Evolutionary conservation across 2,888 invertebrate species (phyloP).

Genomic region (Hypomecis atomaria): DNA sequence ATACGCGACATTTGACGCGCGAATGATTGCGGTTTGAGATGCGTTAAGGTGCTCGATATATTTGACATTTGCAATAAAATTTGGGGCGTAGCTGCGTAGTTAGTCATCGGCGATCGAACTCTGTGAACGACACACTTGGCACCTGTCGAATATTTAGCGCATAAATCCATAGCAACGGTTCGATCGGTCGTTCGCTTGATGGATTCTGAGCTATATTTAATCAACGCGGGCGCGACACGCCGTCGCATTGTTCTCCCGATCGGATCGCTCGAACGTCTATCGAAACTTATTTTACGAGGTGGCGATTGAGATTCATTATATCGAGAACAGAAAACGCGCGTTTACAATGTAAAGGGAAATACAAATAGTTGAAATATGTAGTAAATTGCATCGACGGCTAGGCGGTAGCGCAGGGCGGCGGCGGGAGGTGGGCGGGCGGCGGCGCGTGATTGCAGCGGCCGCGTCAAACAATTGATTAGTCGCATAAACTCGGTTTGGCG

Average conservation of each 20-base stretch:
- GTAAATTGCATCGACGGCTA: slow-evolving; percentile 21
- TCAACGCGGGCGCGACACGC: slow-evolving; percentile 73
- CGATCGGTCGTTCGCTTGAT: slow-evolving; percentile 77
- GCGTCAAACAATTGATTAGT: slow-evolving; percentile 85
- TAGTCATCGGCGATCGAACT: slow-evolving; percentile 83
- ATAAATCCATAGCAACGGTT: slow-evolving; percentile 83
- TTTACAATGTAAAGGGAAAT: slow-evolving; percentile 29
- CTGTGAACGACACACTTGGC: slow-evolving; percentile 84
- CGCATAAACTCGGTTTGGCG: slow-evolving; percentile 84
- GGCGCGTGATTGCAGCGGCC: slow-evolving; percentile 81
- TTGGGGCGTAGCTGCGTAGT: slow-evolving; percentile 83
- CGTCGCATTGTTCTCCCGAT: slow-evolving; percentile 79
- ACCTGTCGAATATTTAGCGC: slow-evolving; percentile 84
- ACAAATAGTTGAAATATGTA: slow-evolving; percentile 25
- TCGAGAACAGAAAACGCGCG: slow-evolving; percentile 27
- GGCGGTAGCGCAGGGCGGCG: slow-evolving; percentile 33
- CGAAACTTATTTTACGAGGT: slow-evolving; percentile 64
- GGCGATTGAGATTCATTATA: slow-evolving; percentile 62
- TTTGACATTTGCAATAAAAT: slow-evolving; percentile 84
- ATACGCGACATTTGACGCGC: slow-evolving; percentile 12
- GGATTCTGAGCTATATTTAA: slow-evolving; percentile 84
- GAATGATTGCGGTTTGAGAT: slow-evolving; percentile 40
- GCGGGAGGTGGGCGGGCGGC: slow-evolving; percentile 51
- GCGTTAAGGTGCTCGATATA: slow-evolving; percentile 78
- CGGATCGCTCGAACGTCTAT: slow-evolving; percentile 69